These are phyloP conservation scores for Ceriagrion tenellum DNA, from an alignment of 2,888 invertebrate genomes.

Conservation along the genomic window DNA sequence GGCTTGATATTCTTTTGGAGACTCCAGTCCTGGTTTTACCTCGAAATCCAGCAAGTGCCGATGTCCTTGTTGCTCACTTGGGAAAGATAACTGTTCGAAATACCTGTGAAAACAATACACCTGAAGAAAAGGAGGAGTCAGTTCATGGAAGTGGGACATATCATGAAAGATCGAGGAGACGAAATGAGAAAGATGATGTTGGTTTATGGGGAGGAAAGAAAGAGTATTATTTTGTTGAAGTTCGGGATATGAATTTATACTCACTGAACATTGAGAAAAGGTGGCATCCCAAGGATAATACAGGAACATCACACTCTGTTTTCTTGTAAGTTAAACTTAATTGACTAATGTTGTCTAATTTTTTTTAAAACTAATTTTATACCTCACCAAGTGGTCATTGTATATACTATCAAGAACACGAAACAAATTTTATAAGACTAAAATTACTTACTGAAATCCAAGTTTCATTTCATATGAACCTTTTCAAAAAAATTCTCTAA, in stretches of 20 bases:
- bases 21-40: slow-evolving; percentile 96
- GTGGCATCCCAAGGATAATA: slow-evolving; percentile 54
- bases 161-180: not conserved
- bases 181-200: slow-evolving; percentile 43
- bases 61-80: slow-evolving; percentile 94
- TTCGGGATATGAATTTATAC: slow-evolving; percentile 93
- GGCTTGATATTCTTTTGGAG: slow-evolving; percentile 89
- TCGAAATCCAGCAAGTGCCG: slow-evolving; percentile 86
- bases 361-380: too few species aligned
- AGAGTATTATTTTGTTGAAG: slow-evolving; percentile 84
- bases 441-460: too few species aligned
- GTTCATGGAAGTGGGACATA: slow-evolving; percentile 44
- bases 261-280: slow-evolving; percentile 83
- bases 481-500: too few species aligned
- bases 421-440: too few species aligned
- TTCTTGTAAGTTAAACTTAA: slow-evolving; percentile 37
- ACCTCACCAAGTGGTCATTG: too few species aligned
- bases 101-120: slow-evolving; percentile 55
- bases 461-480: too few species aligned
- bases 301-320: not conserved
- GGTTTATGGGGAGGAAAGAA: slow-evolving; percentile 75
- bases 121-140: slow-evolving; percentile 68
- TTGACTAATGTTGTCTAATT: not conserved
- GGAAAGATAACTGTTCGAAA: slow-evolving; percentile 87
- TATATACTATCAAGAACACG: too few species aligned